These are phyloP conservation scores for Python bivittatus DNA, from an alignment of 2,113 vertebrate species.

Conservation along the genomic window DNA sequence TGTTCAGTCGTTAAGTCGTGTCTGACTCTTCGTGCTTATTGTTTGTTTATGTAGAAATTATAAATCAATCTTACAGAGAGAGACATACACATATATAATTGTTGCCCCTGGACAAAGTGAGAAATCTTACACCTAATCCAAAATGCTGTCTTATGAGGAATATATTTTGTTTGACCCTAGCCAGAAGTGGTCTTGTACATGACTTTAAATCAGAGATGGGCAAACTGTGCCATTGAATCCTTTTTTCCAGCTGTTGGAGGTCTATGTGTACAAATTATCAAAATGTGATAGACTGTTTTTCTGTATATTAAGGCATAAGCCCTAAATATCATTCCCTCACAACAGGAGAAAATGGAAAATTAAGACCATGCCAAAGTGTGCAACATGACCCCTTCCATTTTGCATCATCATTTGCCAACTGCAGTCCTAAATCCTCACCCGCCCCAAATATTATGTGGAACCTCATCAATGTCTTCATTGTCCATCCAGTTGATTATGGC, in stretches of 20 bases:
- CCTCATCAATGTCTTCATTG: background rate
- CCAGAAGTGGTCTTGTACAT: background rate
- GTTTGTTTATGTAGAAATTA: conserved; percentile 13
- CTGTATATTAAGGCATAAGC: background rate
- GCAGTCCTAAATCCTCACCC: background rate
- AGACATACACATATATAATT: accelerated
- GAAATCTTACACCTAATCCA: accelerated
- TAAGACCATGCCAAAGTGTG: background rate
- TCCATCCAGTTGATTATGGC: background rate
- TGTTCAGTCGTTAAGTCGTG: too few species aligned
- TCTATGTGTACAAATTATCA: background rate
- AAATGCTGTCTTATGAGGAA: background rate
- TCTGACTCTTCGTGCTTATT: too few species aligned
- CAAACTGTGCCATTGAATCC: background rate
- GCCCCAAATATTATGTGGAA: background rate
- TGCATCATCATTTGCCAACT: background rate
- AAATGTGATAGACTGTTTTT: background rate
- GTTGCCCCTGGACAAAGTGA: background rate
- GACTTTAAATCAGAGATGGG: background rate
- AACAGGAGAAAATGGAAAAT: background rate
- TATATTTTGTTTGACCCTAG: accelerated
- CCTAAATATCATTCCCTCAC: background rate
- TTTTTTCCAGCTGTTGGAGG: background rate
- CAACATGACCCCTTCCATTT: background rate
- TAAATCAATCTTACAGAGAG: background rate